These are phyloP conservation scores for Palythoa heliodiscus DNA, from an alignment of 92 coral and sea anemone species.

Conservation along the genomic window DNA sequence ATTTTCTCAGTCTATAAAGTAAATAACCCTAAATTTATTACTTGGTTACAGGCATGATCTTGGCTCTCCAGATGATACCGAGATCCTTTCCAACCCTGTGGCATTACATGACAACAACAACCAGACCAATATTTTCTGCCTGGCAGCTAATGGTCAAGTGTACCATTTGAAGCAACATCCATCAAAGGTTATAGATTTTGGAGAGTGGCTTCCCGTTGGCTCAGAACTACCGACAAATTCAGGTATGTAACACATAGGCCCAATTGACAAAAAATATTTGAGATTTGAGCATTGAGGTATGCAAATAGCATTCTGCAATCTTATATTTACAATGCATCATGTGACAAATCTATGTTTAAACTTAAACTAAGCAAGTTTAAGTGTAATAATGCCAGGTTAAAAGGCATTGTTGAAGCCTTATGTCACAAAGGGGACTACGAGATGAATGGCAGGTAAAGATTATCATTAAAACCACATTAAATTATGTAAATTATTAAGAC, in stretches of 20 bases:
- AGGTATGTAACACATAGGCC: constrained; percentile 49
- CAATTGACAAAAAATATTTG: neutral
- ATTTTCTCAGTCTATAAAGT: too few relatives aligned
- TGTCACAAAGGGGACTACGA: too few relatives aligned
- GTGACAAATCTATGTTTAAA: too few relatives aligned
- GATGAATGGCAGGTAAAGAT: too few relatives aligned
- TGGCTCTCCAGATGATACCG: constrained; percentile 59
- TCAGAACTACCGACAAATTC: constrained; percentile 63
- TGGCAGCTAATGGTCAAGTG: constrained; percentile 83
- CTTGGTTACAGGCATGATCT: constrained; percentile 57
- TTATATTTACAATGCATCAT: too few relatives aligned
- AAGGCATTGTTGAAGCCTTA: too few relatives aligned
- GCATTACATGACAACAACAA: constrained; percentile 65
- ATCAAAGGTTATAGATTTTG: constrained; percentile 53
- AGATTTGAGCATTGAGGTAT: too few relatives aligned
- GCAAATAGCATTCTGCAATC: too few relatives aligned
- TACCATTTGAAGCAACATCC: constrained; percentile 62
- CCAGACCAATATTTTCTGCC: constrained; percentile 63
- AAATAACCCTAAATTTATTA: neutral
- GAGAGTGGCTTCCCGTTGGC: constrained; percentile 65
- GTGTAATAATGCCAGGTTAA: too few relatives aligned
- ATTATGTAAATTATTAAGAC: too few relatives aligned
- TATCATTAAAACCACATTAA: too few relatives aligned
- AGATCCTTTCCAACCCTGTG: constrained; percentile 71
- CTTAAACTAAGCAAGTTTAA: too few relatives aligned